Base-by-base conservation (phyloP, 2,797 vertebrate species). In the Acomys russatus region DNA sequence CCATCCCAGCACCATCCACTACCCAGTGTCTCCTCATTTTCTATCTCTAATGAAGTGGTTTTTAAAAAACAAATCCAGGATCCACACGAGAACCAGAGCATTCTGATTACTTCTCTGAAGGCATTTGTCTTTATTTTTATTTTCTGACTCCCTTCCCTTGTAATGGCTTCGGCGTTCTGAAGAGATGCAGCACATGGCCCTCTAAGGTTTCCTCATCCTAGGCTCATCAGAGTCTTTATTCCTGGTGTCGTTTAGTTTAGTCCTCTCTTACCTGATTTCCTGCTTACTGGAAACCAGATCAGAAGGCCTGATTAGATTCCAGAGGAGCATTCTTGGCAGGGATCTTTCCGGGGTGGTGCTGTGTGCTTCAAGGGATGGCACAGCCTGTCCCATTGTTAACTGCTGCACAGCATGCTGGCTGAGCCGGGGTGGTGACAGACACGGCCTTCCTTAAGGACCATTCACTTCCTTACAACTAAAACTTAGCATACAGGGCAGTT, bases 261-360 rank as follows among this genome's bases (percentile, higher is more conserved):
- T 82, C 8, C 38, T 35, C 8, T 96, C 66, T 95, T 54, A 87
- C 80, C 76, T 92, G 92, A 80, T 61, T 94, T 87, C 79, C 59
- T 33, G 35, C 68, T 68, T 90, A 38, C 86, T 38, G 51, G 83
- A 74, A 91, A n/a, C 64, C 88, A 64, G 30, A 23, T 61, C 11
- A 38, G 91, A 95, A 89, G 59, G 7, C 84, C 85, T 70, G n/a
- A 10, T 80, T 94, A 54, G 73, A 68, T 85, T 91, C 54, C 22
- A 11, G 22, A 10, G 66, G 66, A 74, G 51, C 9, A 9, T n/a
- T 74, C 56, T 89, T 38, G 54, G 78, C 59, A 64, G 51, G 22
- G 22, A 9, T 38, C 84, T 87, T 90, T 51, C 59, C 71, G 33
- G 38, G 64, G 59, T 88, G 49, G 25, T 23, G 17, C 61, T 6